Conservation (phyloP, 2,797 vertebrate species). For the Lacerta agilis region DNA sequence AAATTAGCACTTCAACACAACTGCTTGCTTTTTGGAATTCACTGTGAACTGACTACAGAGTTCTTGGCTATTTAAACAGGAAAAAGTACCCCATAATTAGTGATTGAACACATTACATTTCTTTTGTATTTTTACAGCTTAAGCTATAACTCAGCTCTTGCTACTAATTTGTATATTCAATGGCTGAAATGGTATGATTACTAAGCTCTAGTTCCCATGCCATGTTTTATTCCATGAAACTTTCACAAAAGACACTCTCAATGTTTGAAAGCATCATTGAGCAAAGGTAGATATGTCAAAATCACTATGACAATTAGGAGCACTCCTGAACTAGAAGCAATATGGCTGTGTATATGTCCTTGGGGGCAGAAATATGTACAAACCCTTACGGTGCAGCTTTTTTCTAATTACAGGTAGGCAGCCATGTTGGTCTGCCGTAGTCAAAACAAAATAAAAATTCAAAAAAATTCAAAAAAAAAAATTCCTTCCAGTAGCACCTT, state of each 20-base stretch:
- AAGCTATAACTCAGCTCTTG: background rate
- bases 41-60: conserved; percentile 3
- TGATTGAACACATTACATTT: background rate
- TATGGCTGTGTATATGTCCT: background rate
- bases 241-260: background rate
- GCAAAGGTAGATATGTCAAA: background rate
- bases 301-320: conserved; percentile 1
- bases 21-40: conserved; percentile 39
- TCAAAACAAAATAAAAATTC: no score
- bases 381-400: background rate
- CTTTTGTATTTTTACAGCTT: background rate
- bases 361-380: background rate
- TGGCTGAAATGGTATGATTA: background rate
- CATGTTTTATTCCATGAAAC: background rate
- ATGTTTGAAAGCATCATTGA: background rate
- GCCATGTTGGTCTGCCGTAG: no score
- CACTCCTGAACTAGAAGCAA: background rate
- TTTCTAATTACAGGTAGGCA: background rate
- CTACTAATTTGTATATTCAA: background rate
- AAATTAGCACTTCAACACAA: conserved; percentile 41
- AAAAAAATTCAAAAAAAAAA: no score
- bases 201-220: conserved; percentile 3
- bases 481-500: no score
- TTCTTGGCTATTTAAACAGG: background rate
- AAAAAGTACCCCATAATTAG: background rate